Evolutionary conservation across 2,113 vertebrate genomes (phyloP).

Genomic region (Elephantulus edwardii): DNA sequence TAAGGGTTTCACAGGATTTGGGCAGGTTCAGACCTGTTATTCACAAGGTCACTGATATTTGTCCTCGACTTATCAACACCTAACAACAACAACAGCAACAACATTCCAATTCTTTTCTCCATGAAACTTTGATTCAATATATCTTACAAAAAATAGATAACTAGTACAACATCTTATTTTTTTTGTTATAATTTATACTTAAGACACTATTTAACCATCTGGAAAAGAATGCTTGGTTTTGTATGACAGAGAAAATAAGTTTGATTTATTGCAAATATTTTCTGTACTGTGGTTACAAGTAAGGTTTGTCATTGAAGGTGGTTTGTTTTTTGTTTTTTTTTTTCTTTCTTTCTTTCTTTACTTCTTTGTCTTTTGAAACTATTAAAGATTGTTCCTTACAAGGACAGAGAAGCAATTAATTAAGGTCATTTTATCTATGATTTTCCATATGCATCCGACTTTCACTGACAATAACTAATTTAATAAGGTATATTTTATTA

Average conservation of each 20-base stretch:
- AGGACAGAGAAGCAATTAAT: neutral
- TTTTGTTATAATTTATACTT: neutral
- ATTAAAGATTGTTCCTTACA: neutral
- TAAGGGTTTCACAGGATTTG: too few relatives aligned
- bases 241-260: neutral
- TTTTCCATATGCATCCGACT: constrained; percentile 36
- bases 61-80: too few relatives aligned
- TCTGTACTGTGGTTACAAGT: neutral
- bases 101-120: too few relatives aligned
- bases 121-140: too few relatives aligned
- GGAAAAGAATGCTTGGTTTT: neutral
- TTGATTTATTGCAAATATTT: neutral
- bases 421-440: neutral
- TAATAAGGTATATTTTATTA: constrained; percentile 23
- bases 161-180: neutral
- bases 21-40: too few relatives aligned
- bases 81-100: too few relatives aligned
- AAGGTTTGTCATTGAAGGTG: too few relatives aligned
- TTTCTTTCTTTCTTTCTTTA: neutral
- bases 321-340: neutral
- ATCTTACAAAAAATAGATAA: too few relatives aligned
- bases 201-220: neutral
- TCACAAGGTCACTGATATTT: too few relatives aligned
- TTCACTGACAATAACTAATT: constrained; percentile 11
- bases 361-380: neutral